These are phyloP conservation scores for Leptobrachium leishanense DNA, from an alignment of 2,113 vertebrate genomes.

Conservation along the genomic window DNA sequence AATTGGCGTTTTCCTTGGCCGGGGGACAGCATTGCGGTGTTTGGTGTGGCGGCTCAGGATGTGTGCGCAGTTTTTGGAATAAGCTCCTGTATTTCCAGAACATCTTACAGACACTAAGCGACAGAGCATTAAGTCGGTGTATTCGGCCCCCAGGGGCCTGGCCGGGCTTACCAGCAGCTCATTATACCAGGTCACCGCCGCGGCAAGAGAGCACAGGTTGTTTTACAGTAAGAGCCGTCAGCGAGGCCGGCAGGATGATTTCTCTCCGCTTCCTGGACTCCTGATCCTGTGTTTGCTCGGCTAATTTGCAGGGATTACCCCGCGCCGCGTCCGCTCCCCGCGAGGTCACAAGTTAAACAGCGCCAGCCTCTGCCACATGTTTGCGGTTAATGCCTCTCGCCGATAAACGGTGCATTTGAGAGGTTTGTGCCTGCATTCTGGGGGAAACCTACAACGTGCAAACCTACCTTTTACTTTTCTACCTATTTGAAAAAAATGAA, in stretches of 20 bases:
- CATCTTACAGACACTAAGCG: slow-evolving; percentile 5
- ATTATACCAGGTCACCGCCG: background rate
- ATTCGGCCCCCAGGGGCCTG: background rate
- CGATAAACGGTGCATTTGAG: no score
- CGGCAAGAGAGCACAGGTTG: background rate
- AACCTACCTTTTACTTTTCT: no score
- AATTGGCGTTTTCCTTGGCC: slow-evolving; percentile 44
- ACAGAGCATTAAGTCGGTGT: background rate
- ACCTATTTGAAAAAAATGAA: no score
- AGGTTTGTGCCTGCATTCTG: no score
- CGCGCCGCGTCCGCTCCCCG: slow-evolving; percentile 2
- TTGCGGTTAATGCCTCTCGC: no score
- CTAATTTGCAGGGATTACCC: slow-evolving; percentile 28
- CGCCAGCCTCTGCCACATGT: no score
- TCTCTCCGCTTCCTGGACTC: background rate
- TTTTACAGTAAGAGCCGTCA: slow-evolving; percentile 18
- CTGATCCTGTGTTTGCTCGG: slow-evolving; percentile 20
- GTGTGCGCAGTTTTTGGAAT: slow-evolving; percentile 18
- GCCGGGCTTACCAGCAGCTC: background rate
- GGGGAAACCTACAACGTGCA: no score
- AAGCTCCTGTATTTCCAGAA: slow-evolving; percentile 29
- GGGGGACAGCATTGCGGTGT: background rate
- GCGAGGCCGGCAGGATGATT: slow-evolving; percentile 9
- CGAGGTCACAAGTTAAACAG: slow-evolving; percentile 26
- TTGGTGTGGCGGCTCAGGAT: slow-evolving; percentile 36